Conservation (phyloP, 2,888 invertebrate species). For the Drosophila algonquin region DNA sequence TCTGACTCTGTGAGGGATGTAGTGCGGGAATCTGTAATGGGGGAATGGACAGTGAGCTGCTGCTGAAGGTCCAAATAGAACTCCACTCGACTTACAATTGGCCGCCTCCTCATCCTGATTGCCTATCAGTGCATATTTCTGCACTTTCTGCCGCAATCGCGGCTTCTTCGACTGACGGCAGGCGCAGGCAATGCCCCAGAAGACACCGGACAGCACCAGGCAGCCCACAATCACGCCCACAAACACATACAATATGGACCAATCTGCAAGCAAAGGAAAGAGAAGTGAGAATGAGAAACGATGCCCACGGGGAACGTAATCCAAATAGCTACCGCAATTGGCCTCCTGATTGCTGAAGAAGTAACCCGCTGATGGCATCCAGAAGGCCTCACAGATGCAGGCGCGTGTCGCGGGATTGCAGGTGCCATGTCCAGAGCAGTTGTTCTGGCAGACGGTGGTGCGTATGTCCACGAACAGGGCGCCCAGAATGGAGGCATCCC, state of each 20-base stretch:
- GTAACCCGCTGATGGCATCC: conserved; percentile 94
- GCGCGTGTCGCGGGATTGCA: conserved; percentile 93
- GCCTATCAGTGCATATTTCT: conserved; percentile 89
- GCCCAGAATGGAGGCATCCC: conserved; percentile 88
- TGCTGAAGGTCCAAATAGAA: background rate
- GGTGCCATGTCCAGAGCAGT: conserved; percentile 95
- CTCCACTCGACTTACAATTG: conserved; percentile 69
- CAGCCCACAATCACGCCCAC: conserved; percentile 88
- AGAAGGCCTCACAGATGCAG: conserved; percentile 97
- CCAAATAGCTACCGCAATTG: conserved; percentile 89
- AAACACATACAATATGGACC: conserved; percentile 97
- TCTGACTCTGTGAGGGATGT: conserved; percentile 90
- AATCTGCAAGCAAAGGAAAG: conserved; percentile 86
- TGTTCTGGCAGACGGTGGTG: conserved; percentile 94
- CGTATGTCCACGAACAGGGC: conserved; percentile 91
- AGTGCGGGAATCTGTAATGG: conserved; percentile 73
- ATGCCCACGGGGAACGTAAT: background rate
- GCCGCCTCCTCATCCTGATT: conserved; percentile 87
- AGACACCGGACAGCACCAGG: conserved; percentile 86
- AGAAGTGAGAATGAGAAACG: conserved; percentile 30
- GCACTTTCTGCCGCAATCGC: conserved; percentile 86
- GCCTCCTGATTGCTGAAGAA: conserved; percentile 88
- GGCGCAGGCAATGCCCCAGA: conserved; percentile 88
- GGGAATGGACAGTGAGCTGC: background rate
- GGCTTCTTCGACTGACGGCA: conserved; percentile 86